Conservation (phyloP, 2,113 vertebrate species). For the Cisticola juncidis region DNA sequence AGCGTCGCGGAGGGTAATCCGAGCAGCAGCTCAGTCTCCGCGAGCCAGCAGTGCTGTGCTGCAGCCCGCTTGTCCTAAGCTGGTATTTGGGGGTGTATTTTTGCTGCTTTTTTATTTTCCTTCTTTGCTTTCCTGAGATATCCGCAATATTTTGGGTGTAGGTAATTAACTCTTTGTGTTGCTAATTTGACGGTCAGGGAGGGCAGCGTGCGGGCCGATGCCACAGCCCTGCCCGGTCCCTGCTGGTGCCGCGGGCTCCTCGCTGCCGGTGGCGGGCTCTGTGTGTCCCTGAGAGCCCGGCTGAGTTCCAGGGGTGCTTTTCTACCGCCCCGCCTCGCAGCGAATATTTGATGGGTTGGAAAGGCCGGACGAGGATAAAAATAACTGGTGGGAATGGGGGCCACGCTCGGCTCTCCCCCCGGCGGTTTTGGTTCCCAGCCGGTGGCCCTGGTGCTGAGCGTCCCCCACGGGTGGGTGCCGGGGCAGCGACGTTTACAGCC, state of each 20-base stretch:
- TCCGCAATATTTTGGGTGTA: not conserved
- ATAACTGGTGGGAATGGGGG: not conserved
- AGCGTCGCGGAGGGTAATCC: not conserved
- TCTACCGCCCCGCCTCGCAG: not conserved
- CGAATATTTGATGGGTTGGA: not conserved
- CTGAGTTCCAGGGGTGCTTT: fast-evolving
- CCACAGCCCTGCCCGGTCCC: not conserved
- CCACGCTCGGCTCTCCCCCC: not conserved
- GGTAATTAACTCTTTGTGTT: not conserved
- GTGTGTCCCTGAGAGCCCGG: not conserved
- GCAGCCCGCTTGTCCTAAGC: not conserved
- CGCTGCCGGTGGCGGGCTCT: fast-evolving
- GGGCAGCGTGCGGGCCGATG: not conserved
- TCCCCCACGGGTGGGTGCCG: not conserved
- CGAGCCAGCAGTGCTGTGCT: no score
- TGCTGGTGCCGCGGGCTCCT: not conserved
- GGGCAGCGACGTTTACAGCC: not conserved
- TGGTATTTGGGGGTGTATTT: not conserved
- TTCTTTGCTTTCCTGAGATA: not conserved
- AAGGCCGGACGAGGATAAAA: not conserved
- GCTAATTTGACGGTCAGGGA: fast-evolving
- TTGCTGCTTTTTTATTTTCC: not conserved
- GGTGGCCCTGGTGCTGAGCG: not conserved
- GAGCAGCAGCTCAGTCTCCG: not conserved
- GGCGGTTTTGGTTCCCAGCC: not conserved